These are phyloP conservation scores for Serranus cabrilla DNA, from an alignment of 2,797 vertebrate species.

Conservation along the genomic window DNA sequence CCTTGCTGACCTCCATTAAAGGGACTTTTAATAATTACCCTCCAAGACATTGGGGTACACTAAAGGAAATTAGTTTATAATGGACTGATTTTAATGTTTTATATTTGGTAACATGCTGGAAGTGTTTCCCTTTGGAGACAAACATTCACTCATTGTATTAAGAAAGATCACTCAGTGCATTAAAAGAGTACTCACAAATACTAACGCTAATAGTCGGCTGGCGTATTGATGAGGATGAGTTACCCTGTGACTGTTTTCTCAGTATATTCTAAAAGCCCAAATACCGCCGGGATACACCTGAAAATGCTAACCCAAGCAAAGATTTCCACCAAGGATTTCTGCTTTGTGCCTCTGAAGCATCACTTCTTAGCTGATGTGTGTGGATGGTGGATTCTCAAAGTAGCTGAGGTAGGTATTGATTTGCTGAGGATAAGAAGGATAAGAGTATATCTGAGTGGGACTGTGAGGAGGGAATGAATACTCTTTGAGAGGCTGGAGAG, in stretches of 20 bases:
- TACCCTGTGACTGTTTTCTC: slow-evolving; percentile 26
- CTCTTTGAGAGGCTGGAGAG: slow-evolving; percentile 56
- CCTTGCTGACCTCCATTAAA: slow-evolving; percentile 74
- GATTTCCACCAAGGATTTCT: slow-evolving; percentile 70
- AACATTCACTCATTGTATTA: slow-evolving; percentile 9
- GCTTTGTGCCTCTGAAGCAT: slow-evolving; percentile 72
- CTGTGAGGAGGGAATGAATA: slow-evolving; percentile 61
- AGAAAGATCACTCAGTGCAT: not conserved
- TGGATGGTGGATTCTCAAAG: slow-evolving; percentile 76
- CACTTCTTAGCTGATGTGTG: slow-evolving; percentile 68
- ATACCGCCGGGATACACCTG: slow-evolving; percentile 38
- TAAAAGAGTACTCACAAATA: slow-evolving; percentile 10
- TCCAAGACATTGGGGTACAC: slow-evolving; percentile 40
- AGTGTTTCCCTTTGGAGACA: slow-evolving; percentile 31
- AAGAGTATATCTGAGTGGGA: slow-evolving; percentile 70
- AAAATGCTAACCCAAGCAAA: slow-evolving; percentile 69
- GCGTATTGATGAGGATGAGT: slow-evolving; percentile 23
- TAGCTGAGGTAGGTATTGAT: slow-evolving; percentile 80
- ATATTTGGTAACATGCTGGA: slow-evolving; percentile 35
- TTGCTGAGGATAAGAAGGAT: slow-evolving; percentile 76
- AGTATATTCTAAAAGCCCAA: slow-evolving; percentile 46
- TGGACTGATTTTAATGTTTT: slow-evolving; percentile 46
- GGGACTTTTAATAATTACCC: slow-evolving; percentile 68
- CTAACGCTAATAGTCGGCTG: slow-evolving; percentile 13
- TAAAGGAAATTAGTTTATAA: slow-evolving; percentile 47